Percentiles rank a stretch among this genome's conserved stretches.
phyloP scores from a whole-genome alignment of 1,140 invertebrate genomes.

The Lamellibrachia luymesi region DNA sequence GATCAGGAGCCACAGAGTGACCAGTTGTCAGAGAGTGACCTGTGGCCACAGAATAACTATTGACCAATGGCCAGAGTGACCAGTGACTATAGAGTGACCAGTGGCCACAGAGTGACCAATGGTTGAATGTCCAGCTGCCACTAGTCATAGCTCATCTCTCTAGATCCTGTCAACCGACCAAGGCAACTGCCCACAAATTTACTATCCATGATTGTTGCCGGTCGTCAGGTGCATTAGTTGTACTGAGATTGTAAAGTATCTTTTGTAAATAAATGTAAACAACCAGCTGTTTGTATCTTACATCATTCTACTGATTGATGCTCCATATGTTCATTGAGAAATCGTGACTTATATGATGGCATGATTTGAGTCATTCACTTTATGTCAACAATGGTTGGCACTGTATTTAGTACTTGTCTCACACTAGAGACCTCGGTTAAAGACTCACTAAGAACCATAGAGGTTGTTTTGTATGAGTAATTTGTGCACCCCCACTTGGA shows the following conservation, averaged over 20 bases:
- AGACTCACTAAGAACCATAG: no score
- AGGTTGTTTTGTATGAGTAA: no score
- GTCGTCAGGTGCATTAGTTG: background rate
- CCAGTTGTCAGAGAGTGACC: background rate
- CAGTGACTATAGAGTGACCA: background rate
- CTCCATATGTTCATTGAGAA: no score
- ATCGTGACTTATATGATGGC: no score
- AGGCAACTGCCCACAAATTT: no score
- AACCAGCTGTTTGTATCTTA: background rate
- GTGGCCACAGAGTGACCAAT: conserved; percentile 12
- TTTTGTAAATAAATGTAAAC: background rate
- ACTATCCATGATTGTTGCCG: no score
- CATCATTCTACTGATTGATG: background rate
- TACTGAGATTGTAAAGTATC: background rate
- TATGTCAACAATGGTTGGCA: no score
- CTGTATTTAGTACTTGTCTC: no score
- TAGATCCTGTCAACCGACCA: background rate
- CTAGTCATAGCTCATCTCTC: background rate
- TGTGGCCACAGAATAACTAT: background rate
- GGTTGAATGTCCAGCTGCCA: background rate
- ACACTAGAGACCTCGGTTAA: no score
- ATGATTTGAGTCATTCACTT: no score
- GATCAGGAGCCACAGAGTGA: background rate
- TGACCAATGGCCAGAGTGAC: no score
- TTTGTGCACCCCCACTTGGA: no score